These are phyloP conservation scores for Platycheirus albimanus DNA, from an alignment of 2,888 invertebrate genomes.

Conservation along the genomic window DNA sequence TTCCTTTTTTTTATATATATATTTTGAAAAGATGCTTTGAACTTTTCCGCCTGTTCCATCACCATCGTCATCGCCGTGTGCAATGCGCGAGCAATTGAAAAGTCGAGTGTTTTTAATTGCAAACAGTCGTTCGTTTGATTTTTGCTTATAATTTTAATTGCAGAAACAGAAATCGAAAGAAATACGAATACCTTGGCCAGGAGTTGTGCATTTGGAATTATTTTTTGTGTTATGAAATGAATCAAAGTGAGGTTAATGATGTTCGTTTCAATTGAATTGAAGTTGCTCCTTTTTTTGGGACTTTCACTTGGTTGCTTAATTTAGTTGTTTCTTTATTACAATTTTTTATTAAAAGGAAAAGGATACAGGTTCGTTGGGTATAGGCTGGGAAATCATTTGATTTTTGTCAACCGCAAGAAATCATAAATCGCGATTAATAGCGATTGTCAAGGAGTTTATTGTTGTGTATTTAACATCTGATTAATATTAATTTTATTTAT, in stretches of 20 bases:
- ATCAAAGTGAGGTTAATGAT: slow-evolving; percentile 7
- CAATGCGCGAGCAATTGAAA: slow-evolving; percentile 57
- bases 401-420: no score
- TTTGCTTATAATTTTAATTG: slow-evolving; percentile 62
- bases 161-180: slow-evolving; percentile 49
- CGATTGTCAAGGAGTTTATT: no score
- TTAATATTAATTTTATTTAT: no score
- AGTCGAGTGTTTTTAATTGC: slow-evolving; percentile 70
- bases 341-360: no score
- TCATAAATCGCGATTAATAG: no score
- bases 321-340: not conserved
- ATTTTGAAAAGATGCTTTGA: slow-evolving; percentile 66
- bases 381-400: no score
- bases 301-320: not conserved
- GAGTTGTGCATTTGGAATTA: slow-evolving; percentile 21
- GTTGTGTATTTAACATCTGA: no score
- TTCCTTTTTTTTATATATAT: no score
- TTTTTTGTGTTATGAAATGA: not conserved
- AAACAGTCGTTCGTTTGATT: slow-evolving; percentile 70
- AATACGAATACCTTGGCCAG: not conserved
- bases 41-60: slow-evolving; percentile 46
- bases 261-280: slow-evolving; percentile 10
- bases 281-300: not conserved
- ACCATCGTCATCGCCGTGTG: slow-evolving; percentile 28
- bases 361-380: no score